These are phyloP conservation scores for Quadriops clusia DNA, from an alignment of 2,888 invertebrate species.

Conservation along the genomic window DNA sequence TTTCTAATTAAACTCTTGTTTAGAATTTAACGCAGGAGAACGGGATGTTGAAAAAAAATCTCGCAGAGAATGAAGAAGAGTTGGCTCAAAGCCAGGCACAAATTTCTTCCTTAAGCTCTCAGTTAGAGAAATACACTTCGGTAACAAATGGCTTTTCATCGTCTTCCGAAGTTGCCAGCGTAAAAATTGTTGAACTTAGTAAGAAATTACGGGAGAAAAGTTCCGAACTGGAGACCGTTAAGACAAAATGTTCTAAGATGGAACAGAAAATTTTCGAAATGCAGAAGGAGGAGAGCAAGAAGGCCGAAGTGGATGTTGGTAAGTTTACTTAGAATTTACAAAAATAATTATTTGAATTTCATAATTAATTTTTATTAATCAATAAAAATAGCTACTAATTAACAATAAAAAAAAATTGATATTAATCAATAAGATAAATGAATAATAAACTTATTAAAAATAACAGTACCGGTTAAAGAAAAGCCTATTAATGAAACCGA, in stretches of 20 bases:
- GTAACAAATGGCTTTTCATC: slow-evolving; percentile 40
- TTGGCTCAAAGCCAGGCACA: slow-evolving; percentile 38
- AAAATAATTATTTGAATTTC: slow-evolving; percentile 1
- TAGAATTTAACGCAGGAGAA: slow-evolving; percentile 46
- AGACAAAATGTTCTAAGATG: slow-evolving; percentile 45
- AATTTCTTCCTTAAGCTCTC: slow-evolving; percentile 36
- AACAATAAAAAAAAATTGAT: too few species aligned
- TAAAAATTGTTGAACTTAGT: slow-evolving; percentile 55
- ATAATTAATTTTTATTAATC: slow-evolving; percentile 3
- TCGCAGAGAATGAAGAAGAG: slow-evolving; percentile 40
- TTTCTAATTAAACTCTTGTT: slow-evolving; percentile 5
- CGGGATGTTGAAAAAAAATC: slow-evolving; percentile 41
- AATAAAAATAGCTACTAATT: too few species aligned
- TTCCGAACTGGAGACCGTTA: slow-evolving; percentile 47
- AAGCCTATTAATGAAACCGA: slow-evolving; percentile 33
- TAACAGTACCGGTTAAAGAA: slow-evolving; percentile 10
- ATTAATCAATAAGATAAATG: slow-evolving; percentile 8
- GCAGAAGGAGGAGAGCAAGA: slow-evolving; percentile 16
- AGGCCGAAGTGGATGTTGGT: slow-evolving; percentile 6
- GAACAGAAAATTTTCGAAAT: slow-evolving; percentile 41
- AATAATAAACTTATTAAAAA: slow-evolving; percentile 8
- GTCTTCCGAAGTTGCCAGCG: slow-evolving; percentile 44
- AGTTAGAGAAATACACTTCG: slow-evolving; percentile 40
- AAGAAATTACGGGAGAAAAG: slow-evolving; percentile 53
- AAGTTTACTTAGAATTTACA: background rate